Base-by-base conservation (phyloP, 1,140 invertebrate genomes). In the Dysdera silvatica region DNA sequence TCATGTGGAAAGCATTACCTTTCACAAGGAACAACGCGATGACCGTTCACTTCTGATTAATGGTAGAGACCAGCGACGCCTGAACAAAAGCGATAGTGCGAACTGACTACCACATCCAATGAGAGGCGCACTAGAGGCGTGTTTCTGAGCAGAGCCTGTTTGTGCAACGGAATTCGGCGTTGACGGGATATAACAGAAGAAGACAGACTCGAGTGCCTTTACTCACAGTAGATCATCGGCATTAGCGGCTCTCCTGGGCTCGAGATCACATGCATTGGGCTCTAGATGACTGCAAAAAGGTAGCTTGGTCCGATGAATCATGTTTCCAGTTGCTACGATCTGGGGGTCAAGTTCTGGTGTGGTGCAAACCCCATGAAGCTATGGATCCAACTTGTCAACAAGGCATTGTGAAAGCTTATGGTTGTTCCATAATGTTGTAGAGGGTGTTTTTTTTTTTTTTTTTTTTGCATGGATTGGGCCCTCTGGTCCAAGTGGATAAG, bases 221-320 rank as follows among this genome's bases (percentile, higher is more conserved):
- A 49, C 8, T 49, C 4, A 24, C 47, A 49, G 23, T 28, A 49
- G 1, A n/a, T 6, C 47, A 29, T 49, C 26, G 10, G 20, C 4
- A 26, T 4, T 28, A 49, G 23, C 8, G 4, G 10, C 8, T 32
- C 8, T 49, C 23, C 23, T 35, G 29, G 28, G 26, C 28, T 6
- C 26, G 2, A 2, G 29, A 32, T 26, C 29, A 14, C 51, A n/a
- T n/a, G n/a, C n/a, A n/a, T n/a, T 35, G 29, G 28, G 26, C 28
- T 6, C 26, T 1, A 2, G 29, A 32, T 26, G 5, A 14, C 51
- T 69, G 56, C 31, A 59, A 51, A 33, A 52, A 35, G 7, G 49
- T 37, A 2, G 37, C 49, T 54, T 71, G 61, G 61, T 35, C 47
- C 26, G 61, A 40, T 32, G 61, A 59, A 31, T 58, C 51, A 0